phyloP scores from a whole-genome alignment of 2,888 invertebrate genomes.

The Standfussiana lucernea region DNA sequence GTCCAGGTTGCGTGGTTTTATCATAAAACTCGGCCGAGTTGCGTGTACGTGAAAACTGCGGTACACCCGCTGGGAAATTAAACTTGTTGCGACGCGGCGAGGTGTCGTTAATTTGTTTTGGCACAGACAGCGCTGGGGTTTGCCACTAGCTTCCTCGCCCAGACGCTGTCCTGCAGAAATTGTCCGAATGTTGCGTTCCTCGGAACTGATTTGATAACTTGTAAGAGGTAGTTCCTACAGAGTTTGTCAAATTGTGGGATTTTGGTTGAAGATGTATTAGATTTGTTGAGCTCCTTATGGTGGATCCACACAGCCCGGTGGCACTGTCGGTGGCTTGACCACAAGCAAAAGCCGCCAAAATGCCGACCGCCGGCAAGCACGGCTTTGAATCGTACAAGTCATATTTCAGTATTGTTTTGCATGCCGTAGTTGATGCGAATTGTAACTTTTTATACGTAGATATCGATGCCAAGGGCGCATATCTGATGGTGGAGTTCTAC shows the following conservation, averaged over 20 bases:
- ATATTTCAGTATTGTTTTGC: too few species aligned
- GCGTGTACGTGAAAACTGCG: conserved; percentile 77
- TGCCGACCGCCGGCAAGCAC: too few species aligned
- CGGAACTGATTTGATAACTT: conserved; percentile 58
- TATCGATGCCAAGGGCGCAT: too few species aligned
- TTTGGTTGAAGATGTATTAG: conserved; percentile 21
- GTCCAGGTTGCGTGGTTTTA: conserved; percentile 70
- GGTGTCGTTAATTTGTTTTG: conserved; percentile 86
- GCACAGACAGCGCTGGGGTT: conserved; percentile 70
- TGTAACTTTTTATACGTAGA: too few species aligned
- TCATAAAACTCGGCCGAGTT: conserved; percentile 72
- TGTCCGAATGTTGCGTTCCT: conserved; percentile 59
- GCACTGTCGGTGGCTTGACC: too few species aligned
- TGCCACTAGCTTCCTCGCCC: conserved; percentile 65
- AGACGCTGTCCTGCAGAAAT: conserved; percentile 62
- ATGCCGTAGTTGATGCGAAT: too few species aligned
- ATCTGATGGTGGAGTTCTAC: too few species aligned
- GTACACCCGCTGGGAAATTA: conserved; percentile 87
- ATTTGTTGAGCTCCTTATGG: conserved; percentile 1
- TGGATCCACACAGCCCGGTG: too few species aligned
- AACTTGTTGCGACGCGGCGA: conserved; percentile 79
- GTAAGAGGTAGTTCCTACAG: conserved; percentile 4
- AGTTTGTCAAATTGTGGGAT: conserved; percentile 5
- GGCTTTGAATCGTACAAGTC: too few species aligned
- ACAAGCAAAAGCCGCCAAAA: too few species aligned